phyloP scores from a whole-genome alignment of 92 coral and sea anemone species.

The Zoanthus sansibaricus region DNA sequence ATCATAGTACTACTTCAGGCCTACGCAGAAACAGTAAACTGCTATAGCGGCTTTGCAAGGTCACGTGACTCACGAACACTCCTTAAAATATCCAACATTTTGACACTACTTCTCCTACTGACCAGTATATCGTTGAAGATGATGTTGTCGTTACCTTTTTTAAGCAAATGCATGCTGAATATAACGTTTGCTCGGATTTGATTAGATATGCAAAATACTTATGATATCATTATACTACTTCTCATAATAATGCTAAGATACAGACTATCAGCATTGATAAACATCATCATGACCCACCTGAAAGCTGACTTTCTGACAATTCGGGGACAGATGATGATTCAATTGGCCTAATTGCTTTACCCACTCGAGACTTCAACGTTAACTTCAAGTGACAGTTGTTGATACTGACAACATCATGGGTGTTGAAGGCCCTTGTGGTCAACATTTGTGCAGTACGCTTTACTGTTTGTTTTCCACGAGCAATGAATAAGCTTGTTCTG shows the following conservation, averaged over 20 bases:
- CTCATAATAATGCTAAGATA: too few relatives aligned
- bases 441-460: neutral
- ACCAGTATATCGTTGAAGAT: too few relatives aligned
- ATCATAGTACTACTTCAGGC: neutral
- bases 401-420: conserved; percentile 27
- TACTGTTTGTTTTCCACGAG: conserved; percentile 15
- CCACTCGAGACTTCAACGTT: neutral
- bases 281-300: neutral
- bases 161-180: too few relatives aligned
- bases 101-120: too few relatives aligned
- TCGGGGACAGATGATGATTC: neutral
- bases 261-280: too few relatives aligned
- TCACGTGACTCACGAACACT: too few relatives aligned
- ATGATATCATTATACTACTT: too few relatives aligned
- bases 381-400: conserved; percentile 36
- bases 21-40: neutral
- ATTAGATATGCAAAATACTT: too few relatives aligned
- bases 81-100: too few relatives aligned
- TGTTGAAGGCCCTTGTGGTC: conserved; percentile 36
- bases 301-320: neutral
- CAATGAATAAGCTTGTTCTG: conserved; percentile 32
- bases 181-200: too few relatives aligned
- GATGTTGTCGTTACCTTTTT: too few relatives aligned
- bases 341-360: neutral
- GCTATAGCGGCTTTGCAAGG: too few relatives aligned